phyloP scores from a whole-genome alignment of 2,113 vertebrate species.

The Acinonyx jubatus region DNA sequence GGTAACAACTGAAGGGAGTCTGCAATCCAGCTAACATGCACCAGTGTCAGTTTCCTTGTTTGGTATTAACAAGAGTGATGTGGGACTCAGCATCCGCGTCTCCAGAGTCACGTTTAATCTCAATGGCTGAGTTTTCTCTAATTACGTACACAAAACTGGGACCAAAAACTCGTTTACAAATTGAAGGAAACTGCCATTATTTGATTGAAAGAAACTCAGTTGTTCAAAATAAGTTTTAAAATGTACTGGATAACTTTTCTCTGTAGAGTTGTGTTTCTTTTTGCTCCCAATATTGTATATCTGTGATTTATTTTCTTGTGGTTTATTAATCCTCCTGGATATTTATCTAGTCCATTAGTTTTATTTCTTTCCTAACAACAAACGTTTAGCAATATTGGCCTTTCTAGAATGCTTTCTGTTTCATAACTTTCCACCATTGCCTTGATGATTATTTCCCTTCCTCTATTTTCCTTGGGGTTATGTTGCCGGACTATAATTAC shows the following conservation, averaged over 20 bases:
- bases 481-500: background rate
- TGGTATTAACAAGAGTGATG: background rate
- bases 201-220: background rate
- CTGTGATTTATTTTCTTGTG: background rate
- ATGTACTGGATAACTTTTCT: background rate
- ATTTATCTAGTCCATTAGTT: background rate
- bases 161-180: background rate
- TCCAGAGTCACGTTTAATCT: background rate
- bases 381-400: background rate
- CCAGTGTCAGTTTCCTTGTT: fast-evolving
- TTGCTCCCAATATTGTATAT: background rate
- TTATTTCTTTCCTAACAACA: background rate
- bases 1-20: background rate
- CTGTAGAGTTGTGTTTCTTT: background rate
- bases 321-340: background rate
- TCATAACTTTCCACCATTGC: background rate
- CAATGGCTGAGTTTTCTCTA: background rate
- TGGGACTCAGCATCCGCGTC: background rate
- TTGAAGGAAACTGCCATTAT: background rate
- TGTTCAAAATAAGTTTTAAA: background rate
- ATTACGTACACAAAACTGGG: background rate
- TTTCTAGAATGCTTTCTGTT: background rate
- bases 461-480: background rate
- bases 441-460: background rate
- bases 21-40: fast-evolving